Base-by-base conservation (phyloP, 2,113 vertebrate genomes). In the Lates calcarifer region DNA sequence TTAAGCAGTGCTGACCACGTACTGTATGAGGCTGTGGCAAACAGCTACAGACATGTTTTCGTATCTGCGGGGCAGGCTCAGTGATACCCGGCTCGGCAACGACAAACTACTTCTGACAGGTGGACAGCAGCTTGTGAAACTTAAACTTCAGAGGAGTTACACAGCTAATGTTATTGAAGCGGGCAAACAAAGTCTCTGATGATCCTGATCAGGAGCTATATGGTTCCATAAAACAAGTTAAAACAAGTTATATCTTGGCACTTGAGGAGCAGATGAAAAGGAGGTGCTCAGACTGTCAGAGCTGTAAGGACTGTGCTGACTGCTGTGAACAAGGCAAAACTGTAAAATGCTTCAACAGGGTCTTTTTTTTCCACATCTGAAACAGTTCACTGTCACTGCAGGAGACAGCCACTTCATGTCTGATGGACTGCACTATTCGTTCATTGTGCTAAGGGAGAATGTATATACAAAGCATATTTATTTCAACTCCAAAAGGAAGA, bases 51-150 rank as follows among this genome's bases (percentile, higher is more conserved):
- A 79, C 74, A 64, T 26, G 47, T 63, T 72, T 33, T 56, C 26
- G 51, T 71, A 57, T 84, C 76, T 39, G 49, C 24, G 26, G 72
- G 70, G 74, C 45, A 61, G 62, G 78, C 35, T 75, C 62, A 70
- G 62, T 55, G 57, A 82, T 69, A 89, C 88, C 78, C 43, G 73
- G 57, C 65, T 73, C 35, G 11, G 87, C 79, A 80, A 77, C 20
- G 24, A 88, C 74, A 85, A 90, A 82, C 85, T 74, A 22, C 68
- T 78, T 83, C 24, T 66, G 81, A 89, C 90, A 91, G 87, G 85
- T 91, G 88, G 84, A 77, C 55, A 31, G 83, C 66, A 84, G 79
- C 83, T 74, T 69, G 79, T 82, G 77, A 87, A 87, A 89, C 75
- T 29, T 70, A 71, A 63, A 84, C 83, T 74, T 84, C 66, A 73